Evolutionary conservation across 2,888 invertebrate genomes (phyloP), one percentile per base, ranked within the genome.

Genomic region (Neoscelio sp.): DNA sequence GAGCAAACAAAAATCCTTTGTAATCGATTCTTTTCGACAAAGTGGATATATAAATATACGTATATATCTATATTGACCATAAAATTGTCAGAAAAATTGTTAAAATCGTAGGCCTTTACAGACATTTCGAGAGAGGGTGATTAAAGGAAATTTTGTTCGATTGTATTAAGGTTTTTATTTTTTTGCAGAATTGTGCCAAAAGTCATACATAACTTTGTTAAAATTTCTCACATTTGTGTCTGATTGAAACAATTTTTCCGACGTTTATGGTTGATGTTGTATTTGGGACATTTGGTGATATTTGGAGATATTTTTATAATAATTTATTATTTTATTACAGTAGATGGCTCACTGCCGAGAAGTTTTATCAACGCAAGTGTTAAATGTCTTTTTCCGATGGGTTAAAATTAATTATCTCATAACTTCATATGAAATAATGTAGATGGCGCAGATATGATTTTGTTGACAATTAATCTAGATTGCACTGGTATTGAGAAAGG

Each of bases 201-300:
- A 58, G 15, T 23, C 30, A 26, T 7, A 28, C 7, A 64, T 3
- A 17, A 17, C n/a, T n/a, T n/a, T n/a, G n/a, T n/a, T n/a, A 44
- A 18, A 44, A 8, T 44, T 38, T 38, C 6, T 10, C 13, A 30
- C 23, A 20, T 50, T 23, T 28, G 8, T 28, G 42, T 28, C 26
- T 38, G 40, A 48, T 33, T 58, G 40, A 50, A 50, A 17, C 74
- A 42, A 44, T 12, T 56, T 38, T 23, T 54, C 38, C 8, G 17
- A 15, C 8, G 18, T 40, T 28, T 10, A 68, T 15, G 60, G 58
- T 58, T 40, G 40, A 50, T 64, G 56, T 35, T 52, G 50, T 71
- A 71, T 67, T 70, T 58, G 52, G 64, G 73, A 73, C 73, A 56
- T 73, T 73, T 56, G 64, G 64, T 54, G 73, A 56, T 64, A 73